Conservation (phyloP, 2,888 invertebrate genomes). For the Orchesellides sinensis region DNA sequence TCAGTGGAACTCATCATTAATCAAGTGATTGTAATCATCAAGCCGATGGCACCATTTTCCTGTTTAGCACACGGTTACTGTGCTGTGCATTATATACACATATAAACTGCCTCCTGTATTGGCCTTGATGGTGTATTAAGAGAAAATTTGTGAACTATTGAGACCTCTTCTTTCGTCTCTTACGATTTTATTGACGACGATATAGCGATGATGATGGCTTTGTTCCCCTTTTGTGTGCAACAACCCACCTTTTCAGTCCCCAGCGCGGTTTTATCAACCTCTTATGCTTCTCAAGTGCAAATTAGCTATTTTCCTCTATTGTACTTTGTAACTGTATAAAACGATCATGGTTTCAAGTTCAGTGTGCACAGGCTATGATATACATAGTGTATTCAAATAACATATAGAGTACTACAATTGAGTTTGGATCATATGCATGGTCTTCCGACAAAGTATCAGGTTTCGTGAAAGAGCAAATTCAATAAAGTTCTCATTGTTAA, state of each 20-base stretch:
- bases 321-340: neutral
- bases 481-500: neutral
- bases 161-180: slow-evolving; percentile 7
- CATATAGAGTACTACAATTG: no score
- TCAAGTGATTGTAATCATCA: slow-evolving; percentile 73
- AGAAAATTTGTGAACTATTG: slow-evolving; percentile 45
- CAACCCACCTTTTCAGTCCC: slow-evolving; percentile 28
- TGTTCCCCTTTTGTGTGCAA: slow-evolving; percentile 24
- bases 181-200: neutral
- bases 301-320: slow-evolving; percentile 17
- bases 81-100: neutral
- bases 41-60: slow-evolving; percentile 47
- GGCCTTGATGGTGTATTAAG: slow-evolving; percentile 24
- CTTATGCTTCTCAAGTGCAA: slow-evolving; percentile 24
- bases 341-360: no score
- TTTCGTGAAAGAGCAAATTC: slow-evolving; percentile 10
- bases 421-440: neutral
- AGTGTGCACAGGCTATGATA: no score
- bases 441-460: slow-evolving; percentile 2
- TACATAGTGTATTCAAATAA: no score
- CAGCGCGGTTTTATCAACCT: neutral
- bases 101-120: neutral
- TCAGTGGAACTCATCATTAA: slow-evolving; percentile 73
- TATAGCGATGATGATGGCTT: slow-evolving; percentile 27
- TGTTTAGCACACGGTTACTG: slow-evolving; percentile 24